Evolutionary conservation across 2,888 invertebrate genomes (phyloP).

Genomic region (Flexamia atlantica): DNA sequence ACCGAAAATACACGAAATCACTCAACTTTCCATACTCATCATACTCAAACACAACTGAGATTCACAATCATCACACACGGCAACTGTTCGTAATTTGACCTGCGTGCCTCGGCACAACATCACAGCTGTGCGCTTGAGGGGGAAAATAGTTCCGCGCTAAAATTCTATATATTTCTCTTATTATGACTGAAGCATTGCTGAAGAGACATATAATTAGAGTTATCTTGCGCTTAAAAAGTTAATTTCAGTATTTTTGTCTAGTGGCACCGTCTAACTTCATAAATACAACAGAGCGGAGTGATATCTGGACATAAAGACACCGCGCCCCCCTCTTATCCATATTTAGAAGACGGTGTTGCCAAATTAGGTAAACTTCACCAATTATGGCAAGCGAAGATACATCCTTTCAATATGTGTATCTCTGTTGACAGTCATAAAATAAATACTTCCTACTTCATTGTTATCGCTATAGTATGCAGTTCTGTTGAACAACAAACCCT

Average conservation of each 20-base stretch:
- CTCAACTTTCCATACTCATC: constrained; percentile 61
- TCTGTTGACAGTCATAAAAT: constrained; percentile 60
- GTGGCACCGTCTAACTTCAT: background rate
- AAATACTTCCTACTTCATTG: constrained; percentile 53
- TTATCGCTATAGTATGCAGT: background rate
- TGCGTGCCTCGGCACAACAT: constrained; percentile 73
- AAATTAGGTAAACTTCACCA: constrained; percentile 89
- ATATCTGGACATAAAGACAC: constrained; percentile 61
- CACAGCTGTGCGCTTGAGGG: constrained; percentile 70
- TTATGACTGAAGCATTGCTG: background rate
- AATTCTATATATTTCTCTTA: constrained; percentile 5
- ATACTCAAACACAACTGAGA: constrained; percentile 65
- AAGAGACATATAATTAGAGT: background rate
- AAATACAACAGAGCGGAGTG: constrained; percentile 58
- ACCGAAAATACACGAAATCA: constrained; percentile 66
- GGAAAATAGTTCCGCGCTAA: constrained; percentile 68
- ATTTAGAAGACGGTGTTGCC: constrained; percentile 89
- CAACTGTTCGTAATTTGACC: constrained; percentile 75
- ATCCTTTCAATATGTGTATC: constrained; percentile 76
- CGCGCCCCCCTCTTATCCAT: constrained; percentile 85
- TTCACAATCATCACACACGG: constrained; percentile 68
- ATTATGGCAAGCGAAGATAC: constrained; percentile 89
- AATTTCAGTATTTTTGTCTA: background rate
- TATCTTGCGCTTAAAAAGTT: too few species aligned
- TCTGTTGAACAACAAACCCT: background rate